Conservation (phyloP, 1,140 invertebrate genomes). For the Ceratina australensis region DNA sequence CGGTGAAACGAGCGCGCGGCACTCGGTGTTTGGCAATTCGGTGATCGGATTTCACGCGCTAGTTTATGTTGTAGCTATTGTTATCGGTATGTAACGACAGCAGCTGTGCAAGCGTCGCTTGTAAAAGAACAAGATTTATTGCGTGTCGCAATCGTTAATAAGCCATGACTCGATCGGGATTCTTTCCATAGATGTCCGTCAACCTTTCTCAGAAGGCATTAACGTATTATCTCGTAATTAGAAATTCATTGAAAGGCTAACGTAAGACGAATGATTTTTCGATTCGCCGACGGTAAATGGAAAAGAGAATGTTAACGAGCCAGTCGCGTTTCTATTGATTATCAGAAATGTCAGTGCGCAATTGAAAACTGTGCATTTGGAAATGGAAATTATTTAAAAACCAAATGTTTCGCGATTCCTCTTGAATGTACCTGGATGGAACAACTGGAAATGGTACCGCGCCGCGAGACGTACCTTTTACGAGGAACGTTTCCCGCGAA, state of each 20-base stretch:
- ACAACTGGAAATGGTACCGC: too few species aligned
- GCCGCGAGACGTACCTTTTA: background rate
- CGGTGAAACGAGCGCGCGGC: background rate
- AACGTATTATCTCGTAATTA: slow-evolving; percentile 48
- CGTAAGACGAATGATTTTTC: slow-evolving; percentile 16
- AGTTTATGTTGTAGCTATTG: background rate
- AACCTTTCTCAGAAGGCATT: slow-evolving; percentile 30
- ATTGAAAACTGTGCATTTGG: too few species aligned
- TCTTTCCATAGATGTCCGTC: background rate
- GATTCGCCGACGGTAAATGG: background rate
- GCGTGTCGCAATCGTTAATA: slow-evolving; percentile 29
- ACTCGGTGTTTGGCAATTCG: background rate
- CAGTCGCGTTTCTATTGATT: too few species aligned
- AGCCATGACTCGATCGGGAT: slow-evolving; percentile 15
- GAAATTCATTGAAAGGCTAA: slow-evolving; percentile 41
- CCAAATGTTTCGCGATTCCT: too few species aligned
- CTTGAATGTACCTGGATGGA: too few species aligned
- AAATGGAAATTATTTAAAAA: too few species aligned
- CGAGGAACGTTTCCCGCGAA: background rate
- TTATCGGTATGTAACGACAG: background rate
- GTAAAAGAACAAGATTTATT: background rate
- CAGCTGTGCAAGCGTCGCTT: background rate
- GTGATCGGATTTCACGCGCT: too few species aligned
- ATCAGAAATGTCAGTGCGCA: too few species aligned
- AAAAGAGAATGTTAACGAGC: slow-evolving; percentile 6